A percentile compares a stretch with the other conserved stretches of the same genome.
These are phyloP conservation scores for Thereuonema tuberculata DNA, from an alignment of 1,140 invertebrate genomes.

Conservation along the genomic window DNA sequence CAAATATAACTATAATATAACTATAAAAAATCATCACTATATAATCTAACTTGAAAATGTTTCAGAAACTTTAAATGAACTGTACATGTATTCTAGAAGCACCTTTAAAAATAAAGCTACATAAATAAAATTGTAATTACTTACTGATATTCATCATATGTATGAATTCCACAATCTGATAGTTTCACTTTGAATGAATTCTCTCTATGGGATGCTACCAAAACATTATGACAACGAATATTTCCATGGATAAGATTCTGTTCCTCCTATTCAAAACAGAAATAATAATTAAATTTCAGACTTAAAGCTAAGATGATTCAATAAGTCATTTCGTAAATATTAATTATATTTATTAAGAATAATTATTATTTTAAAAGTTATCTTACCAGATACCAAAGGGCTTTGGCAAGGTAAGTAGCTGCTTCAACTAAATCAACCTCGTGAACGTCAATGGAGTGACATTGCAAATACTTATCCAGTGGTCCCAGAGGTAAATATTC, in stretches of 20 bases:
- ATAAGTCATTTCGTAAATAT: neutral
- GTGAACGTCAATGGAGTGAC: slow-evolving; percentile 37
- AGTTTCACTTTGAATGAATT: slow-evolving; percentile 60
- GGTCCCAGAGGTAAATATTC: slow-evolving; percentile 63
- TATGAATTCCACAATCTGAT: slow-evolving; percentile 55
- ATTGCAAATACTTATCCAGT: slow-evolving; percentile 53
- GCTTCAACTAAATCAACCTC: slow-evolving; percentile 62
- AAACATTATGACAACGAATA: slow-evolving; percentile 65
- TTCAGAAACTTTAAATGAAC: too few species aligned
- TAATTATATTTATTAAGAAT: neutral
- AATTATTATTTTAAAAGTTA: too few species aligned
- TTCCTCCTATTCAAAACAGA: slow-evolving; percentile 42
- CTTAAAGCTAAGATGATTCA: neutral
- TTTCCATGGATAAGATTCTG: slow-evolving; percentile 67
- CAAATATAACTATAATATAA: neutral
- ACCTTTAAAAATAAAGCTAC: slow-evolving; percentile 2
- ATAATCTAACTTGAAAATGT: too few species aligned
- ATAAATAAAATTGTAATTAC: neutral
- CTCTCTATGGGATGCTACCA: slow-evolving; percentile 50
- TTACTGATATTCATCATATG: slow-evolving; percentile 16
- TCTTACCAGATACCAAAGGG: slow-evolving; percentile 60
- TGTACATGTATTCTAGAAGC: too few species aligned
- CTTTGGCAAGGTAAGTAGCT: slow-evolving; percentile 54
- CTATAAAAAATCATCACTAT: too few species aligned
- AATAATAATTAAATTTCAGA: slow-evolving; percentile 8